These are phyloP conservation scores for Pantherophis vulpinus DNA, from an alignment of 2,797 vertebrate genomes.

Conservation along the genomic window DNA sequence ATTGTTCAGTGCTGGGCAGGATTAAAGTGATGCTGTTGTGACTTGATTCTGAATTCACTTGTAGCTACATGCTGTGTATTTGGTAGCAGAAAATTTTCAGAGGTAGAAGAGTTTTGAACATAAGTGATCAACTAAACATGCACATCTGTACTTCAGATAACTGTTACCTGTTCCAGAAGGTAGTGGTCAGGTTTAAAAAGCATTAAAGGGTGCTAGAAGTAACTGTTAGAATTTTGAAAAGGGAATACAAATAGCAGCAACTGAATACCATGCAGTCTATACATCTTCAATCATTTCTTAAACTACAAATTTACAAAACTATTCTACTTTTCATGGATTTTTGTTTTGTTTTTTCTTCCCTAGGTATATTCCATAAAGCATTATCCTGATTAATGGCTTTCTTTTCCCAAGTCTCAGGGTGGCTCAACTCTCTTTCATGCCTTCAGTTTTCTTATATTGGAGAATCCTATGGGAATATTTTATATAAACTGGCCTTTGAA, in stretches of 20 bases:
- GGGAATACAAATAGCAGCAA: neutral
- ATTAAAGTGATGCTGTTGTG: neutral
- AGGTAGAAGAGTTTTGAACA: neutral
- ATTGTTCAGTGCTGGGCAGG: neutral
- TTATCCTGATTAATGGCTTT: neutral
- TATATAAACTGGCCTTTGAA: conserved; percentile 56
- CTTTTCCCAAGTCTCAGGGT: neutral
- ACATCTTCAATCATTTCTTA: neutral
- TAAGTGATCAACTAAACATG: neutral
- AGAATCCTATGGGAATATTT: conserved; percentile 26
- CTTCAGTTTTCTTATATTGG: neutral
- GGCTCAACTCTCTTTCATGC: conserved; percentile 1
- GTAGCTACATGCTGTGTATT: neutral
- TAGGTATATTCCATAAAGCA: neutral
- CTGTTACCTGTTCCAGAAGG: neutral
- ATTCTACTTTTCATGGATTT: neutral
- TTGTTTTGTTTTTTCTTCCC: neutral
- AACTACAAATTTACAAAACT: neutral
- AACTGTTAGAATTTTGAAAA: neutral
- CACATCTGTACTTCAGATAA: neutral
- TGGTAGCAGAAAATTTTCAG: neutral
- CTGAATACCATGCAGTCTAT: neutral
- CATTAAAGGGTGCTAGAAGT: neutral
- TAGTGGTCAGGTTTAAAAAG: neutral
- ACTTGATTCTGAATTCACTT: neutral